These are phyloP conservation scores for Ectemnius continuus DNA, from an alignment of 2,888 invertebrate species.

Conservation along the genomic window DNA sequence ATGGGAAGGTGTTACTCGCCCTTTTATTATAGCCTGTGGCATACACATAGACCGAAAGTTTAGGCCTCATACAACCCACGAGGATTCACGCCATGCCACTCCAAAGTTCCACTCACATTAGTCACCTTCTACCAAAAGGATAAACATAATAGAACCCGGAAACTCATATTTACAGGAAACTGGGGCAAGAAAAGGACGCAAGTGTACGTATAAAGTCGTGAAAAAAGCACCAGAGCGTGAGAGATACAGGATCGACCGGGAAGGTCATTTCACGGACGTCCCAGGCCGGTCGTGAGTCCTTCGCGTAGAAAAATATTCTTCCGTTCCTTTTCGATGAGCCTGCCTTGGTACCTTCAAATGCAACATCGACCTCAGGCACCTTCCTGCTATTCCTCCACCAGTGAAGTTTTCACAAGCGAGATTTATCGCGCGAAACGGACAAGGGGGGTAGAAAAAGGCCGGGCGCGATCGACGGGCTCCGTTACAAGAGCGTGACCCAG, in stretches of 20 bases:
- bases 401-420: conserved; percentile 13
- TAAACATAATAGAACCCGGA: neutral
- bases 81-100: too few relatives aligned
- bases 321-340: conserved; percentile 52
- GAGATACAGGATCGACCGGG: conserved; percentile 49
- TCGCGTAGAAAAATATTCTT: conserved; percentile 68
- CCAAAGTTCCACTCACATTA: neutral
- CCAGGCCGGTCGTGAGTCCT: conserved; percentile 40
- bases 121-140: neutral
- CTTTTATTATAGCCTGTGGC: conserved; percentile 22
- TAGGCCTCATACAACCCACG: neutral
- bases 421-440: conserved; percentile 21
- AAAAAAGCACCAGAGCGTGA: conserved; percentile 66
- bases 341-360: neutral
- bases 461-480: neutral
- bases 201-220: conserved; percentile 61
- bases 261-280: conserved; percentile 23
- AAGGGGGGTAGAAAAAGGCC: conserved; percentile 30
- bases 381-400: neutral
- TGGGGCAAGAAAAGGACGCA: conserved; percentile 24
- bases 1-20: conserved; percentile 24
- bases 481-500: conserved; percentile 5
- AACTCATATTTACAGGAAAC: neutral
- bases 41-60: conserved; percentile 11
- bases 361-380: conserved; percentile 29